Evolutionary conservation across 2,888 invertebrate species (phyloP).

Genomic region (Sepioteuthis lessoniana): DNA sequence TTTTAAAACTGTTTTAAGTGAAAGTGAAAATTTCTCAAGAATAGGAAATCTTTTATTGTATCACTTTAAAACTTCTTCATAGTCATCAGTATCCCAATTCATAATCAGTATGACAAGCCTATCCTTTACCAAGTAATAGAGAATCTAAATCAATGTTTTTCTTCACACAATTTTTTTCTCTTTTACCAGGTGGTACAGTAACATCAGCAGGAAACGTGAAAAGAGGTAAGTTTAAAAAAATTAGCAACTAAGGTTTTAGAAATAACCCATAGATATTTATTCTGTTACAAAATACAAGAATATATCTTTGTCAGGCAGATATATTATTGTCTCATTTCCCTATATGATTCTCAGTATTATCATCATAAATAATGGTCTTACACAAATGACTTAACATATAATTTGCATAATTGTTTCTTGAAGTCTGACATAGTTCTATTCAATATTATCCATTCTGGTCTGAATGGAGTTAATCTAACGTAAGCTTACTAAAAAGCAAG

Average conservation of each 20-base stretch:
- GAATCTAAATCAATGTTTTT: background rate
- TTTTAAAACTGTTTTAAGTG: background rate
- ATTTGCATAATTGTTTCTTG: background rate
- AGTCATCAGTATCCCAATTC: background rate
- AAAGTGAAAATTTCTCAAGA: background rate
- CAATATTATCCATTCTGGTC: background rate
- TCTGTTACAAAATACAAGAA: background rate
- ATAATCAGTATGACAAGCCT: background rate
- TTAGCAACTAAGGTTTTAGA: slow-evolving; percentile 14
- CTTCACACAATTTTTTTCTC: slow-evolving; percentile 25
- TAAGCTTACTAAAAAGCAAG: background rate
- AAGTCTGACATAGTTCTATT: background rate
- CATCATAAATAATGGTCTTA: background rate
- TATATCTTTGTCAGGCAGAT: background rate
- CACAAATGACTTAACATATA: background rate
- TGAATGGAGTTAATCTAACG: background rate
- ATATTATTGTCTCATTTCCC: background rate
- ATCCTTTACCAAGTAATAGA: background rate
- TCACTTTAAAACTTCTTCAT: background rate
- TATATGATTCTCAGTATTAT: background rate
- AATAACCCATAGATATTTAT: background rate
- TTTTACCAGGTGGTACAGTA: slow-evolving; percentile 35
- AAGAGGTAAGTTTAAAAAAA: slow-evolving; percentile 46
- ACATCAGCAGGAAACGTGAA: slow-evolving; percentile 47
- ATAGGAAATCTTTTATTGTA: background rate